phyloP scores from a whole-genome alignment of 2,888 invertebrate genomes.

The Selenia dentaria region DNA sequence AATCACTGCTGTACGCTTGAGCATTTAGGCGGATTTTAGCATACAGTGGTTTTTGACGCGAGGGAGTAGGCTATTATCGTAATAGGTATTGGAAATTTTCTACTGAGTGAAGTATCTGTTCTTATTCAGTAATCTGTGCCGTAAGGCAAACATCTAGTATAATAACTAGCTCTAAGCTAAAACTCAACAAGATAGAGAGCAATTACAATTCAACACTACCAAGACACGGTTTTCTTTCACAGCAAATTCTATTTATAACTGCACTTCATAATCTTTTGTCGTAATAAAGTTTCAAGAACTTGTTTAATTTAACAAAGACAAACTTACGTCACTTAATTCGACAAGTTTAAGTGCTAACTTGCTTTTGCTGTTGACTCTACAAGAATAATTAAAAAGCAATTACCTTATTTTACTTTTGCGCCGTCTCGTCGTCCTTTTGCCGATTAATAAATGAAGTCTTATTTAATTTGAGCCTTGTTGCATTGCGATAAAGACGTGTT shows the following conservation, averaged over 20 bases:
- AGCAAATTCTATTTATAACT: background rate
- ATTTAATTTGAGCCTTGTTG: slow-evolving; percentile 12
- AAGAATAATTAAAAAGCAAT: slow-evolving; percentile 33
- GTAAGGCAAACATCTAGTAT: too few relatives aligned
- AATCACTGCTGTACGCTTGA: too few relatives aligned
- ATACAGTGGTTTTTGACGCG: too few relatives aligned
- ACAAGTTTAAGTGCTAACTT: slow-evolving; percentile 10
- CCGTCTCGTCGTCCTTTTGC: slow-evolving; percentile 6
- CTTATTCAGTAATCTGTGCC: too few relatives aligned
- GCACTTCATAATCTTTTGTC: background rate
- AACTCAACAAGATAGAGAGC: background rate
- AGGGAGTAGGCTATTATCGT: too few relatives aligned
- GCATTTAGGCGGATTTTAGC: too few relatives aligned
- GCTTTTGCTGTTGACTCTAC: slow-evolving; percentile 18
- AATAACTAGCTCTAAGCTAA: background rate
- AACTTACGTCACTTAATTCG: slow-evolving; percentile 11
- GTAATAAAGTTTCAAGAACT: background rate
- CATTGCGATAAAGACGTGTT: slow-evolving; percentile 10
- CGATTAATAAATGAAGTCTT: slow-evolving; percentile 5
- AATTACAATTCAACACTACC: slow-evolving; percentile 8
- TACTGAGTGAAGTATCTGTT: too few relatives aligned
- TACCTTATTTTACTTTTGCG: slow-evolving; percentile 23
- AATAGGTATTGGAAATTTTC: too few relatives aligned
- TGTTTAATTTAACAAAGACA: background rate
- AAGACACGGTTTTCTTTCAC: slow-evolving; percentile 1